These are phyloP conservation scores for Kryptopterus vitreolus DNA, from an alignment of 2,797 vertebrate genomes.

Conservation along the genomic window DNA sequence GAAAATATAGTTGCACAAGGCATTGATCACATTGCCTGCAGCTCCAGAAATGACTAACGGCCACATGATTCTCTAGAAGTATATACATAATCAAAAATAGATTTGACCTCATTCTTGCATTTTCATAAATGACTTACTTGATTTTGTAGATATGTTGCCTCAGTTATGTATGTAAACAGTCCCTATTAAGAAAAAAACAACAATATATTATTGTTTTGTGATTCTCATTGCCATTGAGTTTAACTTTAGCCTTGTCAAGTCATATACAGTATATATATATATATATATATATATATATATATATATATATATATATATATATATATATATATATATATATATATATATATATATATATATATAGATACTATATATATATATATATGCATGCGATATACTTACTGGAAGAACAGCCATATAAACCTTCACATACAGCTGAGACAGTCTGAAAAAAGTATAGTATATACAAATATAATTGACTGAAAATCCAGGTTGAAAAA, in stretches of 20 bases:
- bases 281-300: too few relatives aligned
- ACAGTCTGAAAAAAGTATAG: slow-evolving; percentile 79
- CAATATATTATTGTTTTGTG: background rate
- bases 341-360: too few relatives aligned
- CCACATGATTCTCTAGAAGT: slow-evolving; percentile 83
- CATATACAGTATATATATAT: too few relatives aligned
- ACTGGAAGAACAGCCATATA: slow-evolving; percentile 91
- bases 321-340: too few relatives aligned
- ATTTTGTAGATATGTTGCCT: slow-evolving; percentile 69
- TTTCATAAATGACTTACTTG: slow-evolving; percentile 61
- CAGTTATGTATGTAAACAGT: slow-evolving; percentile 66
- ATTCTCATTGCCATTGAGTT: background rate
- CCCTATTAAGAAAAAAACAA: slow-evolving; percentile 61
- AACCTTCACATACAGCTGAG: slow-evolving; percentile 87
- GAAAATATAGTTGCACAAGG: slow-evolving; percentile 81
- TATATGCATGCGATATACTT: too few relatives aligned
- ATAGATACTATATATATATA: too few relatives aligned
- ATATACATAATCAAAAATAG: background rate
- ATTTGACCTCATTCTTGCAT: background rate
- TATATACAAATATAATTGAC: slow-evolving; percentile 8
- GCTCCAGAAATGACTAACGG: slow-evolving; percentile 84
- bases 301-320: too few relatives aligned
- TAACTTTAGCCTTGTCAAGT: background rate
- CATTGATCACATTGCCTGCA: slow-evolving; percentile 82
- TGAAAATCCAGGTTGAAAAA: background rate